These are phyloP conservation scores for Encarsia formosa DNA, from an alignment of 2,888 invertebrate genomes.

Conservation along the genomic window DNA sequence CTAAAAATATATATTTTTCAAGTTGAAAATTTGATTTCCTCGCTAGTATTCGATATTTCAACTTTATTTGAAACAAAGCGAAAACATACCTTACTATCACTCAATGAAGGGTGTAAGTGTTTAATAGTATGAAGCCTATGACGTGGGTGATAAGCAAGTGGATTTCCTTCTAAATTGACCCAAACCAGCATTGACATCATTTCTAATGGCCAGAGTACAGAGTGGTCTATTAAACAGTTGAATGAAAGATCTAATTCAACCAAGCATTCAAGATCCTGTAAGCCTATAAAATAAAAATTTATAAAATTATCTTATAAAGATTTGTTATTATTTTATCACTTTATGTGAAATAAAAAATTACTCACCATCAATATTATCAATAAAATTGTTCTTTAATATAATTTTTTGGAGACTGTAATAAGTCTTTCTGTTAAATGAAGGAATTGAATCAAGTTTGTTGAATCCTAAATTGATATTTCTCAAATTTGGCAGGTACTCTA, in stretches of 20 bases:
- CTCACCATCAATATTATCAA: slow-evolving; percentile 58
- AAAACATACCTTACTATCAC: slow-evolving; percentile 50
- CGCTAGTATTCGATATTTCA: no score
- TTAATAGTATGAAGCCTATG: slow-evolving; percentile 57
- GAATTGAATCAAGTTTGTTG: slow-evolving; percentile 59
- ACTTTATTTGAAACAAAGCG: slow-evolving; percentile 1
- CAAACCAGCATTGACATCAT: slow-evolving; percentile 55
- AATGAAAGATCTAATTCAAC: slow-evolving; percentile 61
- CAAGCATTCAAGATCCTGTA: slow-evolving; percentile 56
- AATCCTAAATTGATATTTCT: slow-evolving; percentile 63
- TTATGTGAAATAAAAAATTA: slow-evolving; percentile 6
- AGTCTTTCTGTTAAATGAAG: slow-evolving; percentile 57
- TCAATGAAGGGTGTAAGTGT: slow-evolving; percentile 57
- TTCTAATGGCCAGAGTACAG: slow-evolving; percentile 56
- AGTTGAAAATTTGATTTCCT: no score
- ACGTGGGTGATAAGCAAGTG: slow-evolving; percentile 59
- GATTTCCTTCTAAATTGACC: slow-evolving; percentile 61
- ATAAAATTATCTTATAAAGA: slow-evolving; percentile 4
- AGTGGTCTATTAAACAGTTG: slow-evolving; percentile 62
- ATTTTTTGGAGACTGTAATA: slow-evolving; percentile 57
- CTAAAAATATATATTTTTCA: slow-evolving; percentile 37
- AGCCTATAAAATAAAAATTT: slow-evolving; percentile 38
- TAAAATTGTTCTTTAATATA: slow-evolving; percentile 62
- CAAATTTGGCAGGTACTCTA: slow-evolving; percentile 60
- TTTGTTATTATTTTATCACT: neutral